Percentiles rank a stretch among this genome's conserved stretches.
Conservation (phyloP, 2,113 vertebrate species). For the Herpetotheres cachinnans region DNA sequence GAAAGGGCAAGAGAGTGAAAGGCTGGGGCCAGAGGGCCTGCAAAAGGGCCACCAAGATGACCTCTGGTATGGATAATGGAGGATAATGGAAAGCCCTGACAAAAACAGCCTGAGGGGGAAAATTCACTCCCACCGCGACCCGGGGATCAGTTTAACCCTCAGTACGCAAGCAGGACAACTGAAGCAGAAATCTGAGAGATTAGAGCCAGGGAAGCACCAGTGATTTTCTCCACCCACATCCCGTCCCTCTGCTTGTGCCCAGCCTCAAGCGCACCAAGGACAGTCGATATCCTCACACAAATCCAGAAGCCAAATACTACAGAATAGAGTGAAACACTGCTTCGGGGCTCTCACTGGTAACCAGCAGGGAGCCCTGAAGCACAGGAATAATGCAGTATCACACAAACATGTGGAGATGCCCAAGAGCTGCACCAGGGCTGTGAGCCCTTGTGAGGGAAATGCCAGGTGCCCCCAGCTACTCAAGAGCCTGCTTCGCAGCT, state of each 20-base stretch:
- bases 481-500: rapidly evolving
- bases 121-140: neutral
- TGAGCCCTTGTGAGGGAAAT: rapidly evolving
- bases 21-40: neutral
- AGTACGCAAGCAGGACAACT: neutral
- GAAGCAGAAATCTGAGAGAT: neutral
- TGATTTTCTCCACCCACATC: neutral
- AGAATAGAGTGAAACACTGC: neutral
- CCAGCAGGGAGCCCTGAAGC: neutral
- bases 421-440: neutral
- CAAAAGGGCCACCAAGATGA: neutral
- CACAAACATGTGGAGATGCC: neutral
- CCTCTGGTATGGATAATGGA: neutral
- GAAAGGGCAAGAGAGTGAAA: neutral
- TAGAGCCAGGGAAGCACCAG: neutral
- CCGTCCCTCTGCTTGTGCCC: neutral
- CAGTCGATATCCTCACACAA: neutral
- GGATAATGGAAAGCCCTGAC: neutral
- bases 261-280: neutral
- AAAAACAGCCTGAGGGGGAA: neutral
- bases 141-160: neutral
- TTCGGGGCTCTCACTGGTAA: neutral
- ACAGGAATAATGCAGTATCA: neutral
- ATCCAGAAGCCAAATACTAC: neutral
- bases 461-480: neutral